Evolutionary conservation across 2,797 vertebrate species (phyloP), one percentile per base, ranked within the genome.

Genomic region (Poecilia picta): DNA sequence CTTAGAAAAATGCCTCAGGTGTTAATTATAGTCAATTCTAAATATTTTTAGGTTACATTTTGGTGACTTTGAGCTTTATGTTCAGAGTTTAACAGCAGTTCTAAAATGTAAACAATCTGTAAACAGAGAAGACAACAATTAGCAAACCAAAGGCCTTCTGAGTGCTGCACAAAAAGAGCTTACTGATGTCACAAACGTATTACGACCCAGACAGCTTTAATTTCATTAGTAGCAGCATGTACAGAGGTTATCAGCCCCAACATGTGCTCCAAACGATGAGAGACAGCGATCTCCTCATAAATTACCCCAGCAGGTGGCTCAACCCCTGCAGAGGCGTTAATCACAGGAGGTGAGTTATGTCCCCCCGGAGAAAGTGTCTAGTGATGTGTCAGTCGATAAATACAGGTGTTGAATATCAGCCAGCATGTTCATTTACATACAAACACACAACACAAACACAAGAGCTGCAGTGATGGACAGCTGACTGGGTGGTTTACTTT

Each of bases 401-500:
- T 80, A 85, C 86, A 72, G 28, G 68, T 82, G 89, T 79, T 85
- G 62, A 79, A 89, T 84, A 89, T 83, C 80, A 72, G 78, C 71
- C 81, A 64, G 55, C 28, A 31, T 87, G 89, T 70, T 89, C 80
- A 89, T 90, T 88, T 79, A 83, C 79, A 87, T 86, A 78, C 75
- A 83, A 90, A 73, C 41, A 53, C 68, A n/a, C n/a, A n/a, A n/a
- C n/a, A n/a, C n/a, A n/a, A n/a, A n/a, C n/a, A n/a, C 25, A 66
- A 76, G 20, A 80, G 79, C 75, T 66, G 47, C 76, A 28, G 66
- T 86, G 87, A 88, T 77, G 5, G 83, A 83, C 87, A 83, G 77
- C 62, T 72, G 3, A 80, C 64, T n/a, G 39, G 59, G 77, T 25
- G 71, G 31, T 36, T 55, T 84, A 87, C 85, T 80, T 74, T 82